phyloP scores from a whole-genome alignment of 2,113 vertebrate genomes.

The Syngnathus scovelli region DNA sequence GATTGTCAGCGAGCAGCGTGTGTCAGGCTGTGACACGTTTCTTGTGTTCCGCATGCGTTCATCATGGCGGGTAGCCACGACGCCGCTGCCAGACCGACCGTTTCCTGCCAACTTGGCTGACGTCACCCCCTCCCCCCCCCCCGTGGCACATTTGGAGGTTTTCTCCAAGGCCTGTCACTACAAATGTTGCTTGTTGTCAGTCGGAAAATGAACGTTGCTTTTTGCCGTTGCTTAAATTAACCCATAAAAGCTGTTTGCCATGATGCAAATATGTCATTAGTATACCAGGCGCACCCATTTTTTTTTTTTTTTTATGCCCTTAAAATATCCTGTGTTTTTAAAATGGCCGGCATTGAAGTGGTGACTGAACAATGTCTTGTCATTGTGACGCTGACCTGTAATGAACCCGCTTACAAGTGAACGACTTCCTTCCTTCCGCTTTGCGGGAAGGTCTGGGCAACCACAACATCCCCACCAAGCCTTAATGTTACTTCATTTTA shows the following conservation, averaged over 20 bases:
- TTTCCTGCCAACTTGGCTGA: constrained; percentile 42
- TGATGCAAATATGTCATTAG: neutral
- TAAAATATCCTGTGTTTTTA: neutral
- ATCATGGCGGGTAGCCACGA: constrained; percentile 33
- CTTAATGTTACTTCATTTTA: neutral
- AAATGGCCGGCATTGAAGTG: neutral
- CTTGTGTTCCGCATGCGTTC: constrained; percentile 42
- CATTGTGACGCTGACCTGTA: neutral
- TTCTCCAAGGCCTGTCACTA: constrained; percentile 16
- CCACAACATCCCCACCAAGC: constrained; percentile 16
- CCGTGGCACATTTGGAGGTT: constrained; percentile 18
- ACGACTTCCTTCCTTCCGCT: constrained; percentile 35
- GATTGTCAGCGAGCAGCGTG: constrained; percentile 21
- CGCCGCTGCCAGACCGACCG: constrained; percentile 34
- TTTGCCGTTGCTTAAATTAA: too few relatives aligned
- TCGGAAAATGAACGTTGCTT: too few relatives aligned
- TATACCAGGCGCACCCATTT: too few relatives aligned
- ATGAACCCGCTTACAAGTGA: constrained; percentile 25
- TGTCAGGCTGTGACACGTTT: constrained; percentile 51
- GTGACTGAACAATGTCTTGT: constrained; percentile 10
- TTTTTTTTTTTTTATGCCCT: neutral
- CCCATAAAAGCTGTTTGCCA: neutral
- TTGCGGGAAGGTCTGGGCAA: constrained; percentile 19
- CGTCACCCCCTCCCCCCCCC: constrained; percentile 31
- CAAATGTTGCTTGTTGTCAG: constrained; percentile 3